Percentiles rank a stretch among this genome's conserved stretches.
These are phyloP conservation scores for Eretmochelys imbricata DNA, from an alignment of 2,113 vertebrate species.

Conservation along the genomic window DNA sequence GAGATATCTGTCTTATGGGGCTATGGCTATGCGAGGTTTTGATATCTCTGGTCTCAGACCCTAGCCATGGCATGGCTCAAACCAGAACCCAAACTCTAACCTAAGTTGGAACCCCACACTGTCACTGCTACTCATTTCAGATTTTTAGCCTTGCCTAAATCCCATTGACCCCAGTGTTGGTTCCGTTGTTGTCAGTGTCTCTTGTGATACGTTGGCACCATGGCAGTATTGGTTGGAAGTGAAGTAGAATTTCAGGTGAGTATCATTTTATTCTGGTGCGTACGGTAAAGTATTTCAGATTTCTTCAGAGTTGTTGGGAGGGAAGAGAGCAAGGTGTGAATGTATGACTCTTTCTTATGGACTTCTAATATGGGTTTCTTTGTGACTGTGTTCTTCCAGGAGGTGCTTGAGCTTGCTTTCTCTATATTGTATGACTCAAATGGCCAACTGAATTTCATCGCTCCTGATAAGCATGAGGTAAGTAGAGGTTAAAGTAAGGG, in stretches of 20 bases:
- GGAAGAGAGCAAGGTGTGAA: not conserved
- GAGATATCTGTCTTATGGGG: not conserved
- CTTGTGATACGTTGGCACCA: not conserved
- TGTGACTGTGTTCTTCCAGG: slow-evolving; percentile 79
- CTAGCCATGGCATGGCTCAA: not conserved
- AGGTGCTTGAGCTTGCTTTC: slow-evolving; percentile 97
- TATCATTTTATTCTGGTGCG: not conserved
- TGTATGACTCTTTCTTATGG: not conserved
- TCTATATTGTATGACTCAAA: slow-evolving; percentile 98
- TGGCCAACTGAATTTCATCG: slow-evolving; percentile 98
- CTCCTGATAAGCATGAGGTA: slow-evolving; percentile 99
- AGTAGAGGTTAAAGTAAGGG: slow-evolving; percentile 40
- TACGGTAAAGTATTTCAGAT: not conserved
- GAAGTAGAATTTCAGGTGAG: not conserved
- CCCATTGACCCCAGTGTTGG: not conserved
- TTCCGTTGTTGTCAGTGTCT: not conserved
- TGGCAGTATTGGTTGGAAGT: not conserved
- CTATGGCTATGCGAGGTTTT: not conserved
- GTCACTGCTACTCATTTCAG: not conserved
- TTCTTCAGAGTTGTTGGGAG: not conserved
- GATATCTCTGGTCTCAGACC: not conserved
- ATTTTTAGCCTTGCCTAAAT: not conserved
- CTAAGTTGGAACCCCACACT: not conserved
- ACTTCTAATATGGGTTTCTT: not conserved
- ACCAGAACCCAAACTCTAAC: not conserved